phyloP scores from a whole-genome alignment of 2,888 invertebrate species.

The Arctia plantaginis region DNA sequence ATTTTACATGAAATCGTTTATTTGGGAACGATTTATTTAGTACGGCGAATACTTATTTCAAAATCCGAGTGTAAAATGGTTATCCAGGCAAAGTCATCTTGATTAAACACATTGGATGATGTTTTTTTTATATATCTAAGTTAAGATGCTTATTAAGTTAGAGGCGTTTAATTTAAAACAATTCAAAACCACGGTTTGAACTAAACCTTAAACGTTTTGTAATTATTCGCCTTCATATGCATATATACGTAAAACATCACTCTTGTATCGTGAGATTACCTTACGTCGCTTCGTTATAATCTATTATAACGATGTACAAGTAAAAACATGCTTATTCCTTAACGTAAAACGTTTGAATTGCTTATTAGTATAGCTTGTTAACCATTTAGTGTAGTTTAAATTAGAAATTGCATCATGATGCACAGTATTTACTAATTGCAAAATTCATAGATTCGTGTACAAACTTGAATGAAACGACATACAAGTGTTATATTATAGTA shows the following conservation, averaged over 20 bases:
- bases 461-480: not conserved
- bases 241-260: not conserved
- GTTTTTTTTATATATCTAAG: no score
- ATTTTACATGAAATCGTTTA: no score
- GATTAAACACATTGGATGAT: no score
- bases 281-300: not conserved
- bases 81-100: no score
- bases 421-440: not conserved
- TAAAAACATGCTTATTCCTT: not conserved
- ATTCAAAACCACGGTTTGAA: not conserved
- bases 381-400: not conserved
- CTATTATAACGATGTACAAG: not conserved
- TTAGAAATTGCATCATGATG: not conserved
- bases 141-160: no score
- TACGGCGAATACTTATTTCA: no score
- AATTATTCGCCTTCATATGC: not conserved
- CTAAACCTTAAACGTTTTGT: not conserved
- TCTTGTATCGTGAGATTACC: not conserved
- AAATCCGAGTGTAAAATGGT: no score
- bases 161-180: no score
- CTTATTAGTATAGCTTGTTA: not conserved
- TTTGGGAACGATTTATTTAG: no score
- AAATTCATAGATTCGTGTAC: not conserved
- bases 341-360: not conserved
- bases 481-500: not conserved